phyloP scores from a whole-genome alignment of 2,797 vertebrate species.

The Typhlichthys subterraneus region DNA sequence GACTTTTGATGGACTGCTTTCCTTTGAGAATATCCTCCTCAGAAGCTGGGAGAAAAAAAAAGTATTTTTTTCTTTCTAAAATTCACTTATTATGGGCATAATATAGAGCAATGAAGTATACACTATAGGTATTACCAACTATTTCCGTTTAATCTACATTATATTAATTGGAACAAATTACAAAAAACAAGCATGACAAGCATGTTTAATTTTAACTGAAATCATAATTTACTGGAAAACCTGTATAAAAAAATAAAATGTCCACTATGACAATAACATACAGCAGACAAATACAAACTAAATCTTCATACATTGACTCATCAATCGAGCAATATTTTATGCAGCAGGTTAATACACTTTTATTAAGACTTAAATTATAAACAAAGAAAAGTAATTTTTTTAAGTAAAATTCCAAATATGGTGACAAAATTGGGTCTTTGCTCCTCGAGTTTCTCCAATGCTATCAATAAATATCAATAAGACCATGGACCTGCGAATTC shows the following conservation, averaged over 20 bases:
- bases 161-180: no score
- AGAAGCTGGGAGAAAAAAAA: constrained; percentile 78
- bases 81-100: no score
- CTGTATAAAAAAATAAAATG: not conserved
- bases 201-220: not conserved
- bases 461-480: no score
- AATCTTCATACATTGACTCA: not conserved
- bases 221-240: not conserved
- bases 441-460: no score
- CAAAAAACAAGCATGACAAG: not conserved
- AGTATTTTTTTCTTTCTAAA: no score
- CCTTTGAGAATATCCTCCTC: constrained; percentile 94
- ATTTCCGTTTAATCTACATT: no score
- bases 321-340: not conserved
- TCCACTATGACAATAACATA: not conserved
- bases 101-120: no score
- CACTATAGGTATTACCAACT: no score
- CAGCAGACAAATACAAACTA: constrained; percentile 4
- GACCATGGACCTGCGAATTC: no score
- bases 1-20: constrained; percentile 92
- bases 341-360: not conserved
- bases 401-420: no score
- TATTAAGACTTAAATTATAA: no score
- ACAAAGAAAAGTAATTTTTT: not conserved
- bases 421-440: no score